phyloP scores from a whole-genome alignment of 2,888 invertebrate genomes.

The Watsonalla binaria region DNA sequence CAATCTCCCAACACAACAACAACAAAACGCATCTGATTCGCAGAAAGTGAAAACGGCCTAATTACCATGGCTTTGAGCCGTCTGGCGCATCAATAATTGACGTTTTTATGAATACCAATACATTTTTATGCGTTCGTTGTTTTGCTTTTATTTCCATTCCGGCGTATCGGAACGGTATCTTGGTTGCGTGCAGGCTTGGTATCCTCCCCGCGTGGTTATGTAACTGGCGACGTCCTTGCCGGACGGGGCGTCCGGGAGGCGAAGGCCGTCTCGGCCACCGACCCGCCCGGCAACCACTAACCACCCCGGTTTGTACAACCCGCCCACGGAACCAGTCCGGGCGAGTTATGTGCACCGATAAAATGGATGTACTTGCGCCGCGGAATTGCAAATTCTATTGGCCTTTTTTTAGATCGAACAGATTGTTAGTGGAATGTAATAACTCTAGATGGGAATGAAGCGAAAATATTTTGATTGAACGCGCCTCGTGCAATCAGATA shows the following conservation, averaged over 20 bases:
- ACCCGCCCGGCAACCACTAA: slow-evolving; percentile 39
- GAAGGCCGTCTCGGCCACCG: slow-evolving; percentile 69
- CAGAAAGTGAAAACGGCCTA: slow-evolving; percentile 30
- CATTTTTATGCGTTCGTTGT: slow-evolving; percentile 25
- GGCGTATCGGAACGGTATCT: slow-evolving; percentile 54
- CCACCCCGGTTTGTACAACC: slow-evolving; percentile 51
- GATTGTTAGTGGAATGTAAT: slow-evolving; percentile 8
- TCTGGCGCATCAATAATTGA: slow-evolving; percentile 23
- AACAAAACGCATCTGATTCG: neutral
- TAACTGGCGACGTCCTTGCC: slow-evolving; percentile 72
- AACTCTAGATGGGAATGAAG: slow-evolving; percentile 5
- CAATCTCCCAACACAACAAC: neutral
- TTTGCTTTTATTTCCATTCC: slow-evolving; percentile 46
- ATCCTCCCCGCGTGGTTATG: slow-evolving; percentile 46
- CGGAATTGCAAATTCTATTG: slow-evolving; percentile 41
- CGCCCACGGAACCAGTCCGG: slow-evolving; percentile 50
- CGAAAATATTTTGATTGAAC: slow-evolving; percentile 2
- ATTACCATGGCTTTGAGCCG: slow-evolving; percentile 26
- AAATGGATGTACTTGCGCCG: slow-evolving; percentile 46
- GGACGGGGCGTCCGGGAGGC: slow-evolving; percentile 41
- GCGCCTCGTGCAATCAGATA: slow-evolving; percentile 1
- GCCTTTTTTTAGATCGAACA: slow-evolving; percentile 23
- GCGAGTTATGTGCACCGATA: slow-evolving; percentile 51
- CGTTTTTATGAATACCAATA: slow-evolving; percentile 37
- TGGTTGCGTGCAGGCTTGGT: slow-evolving; percentile 47